These are phyloP conservation scores for Ameiurus melas DNA, from an alignment of 2,113 vertebrate species.

Conservation along the genomic window DNA sequence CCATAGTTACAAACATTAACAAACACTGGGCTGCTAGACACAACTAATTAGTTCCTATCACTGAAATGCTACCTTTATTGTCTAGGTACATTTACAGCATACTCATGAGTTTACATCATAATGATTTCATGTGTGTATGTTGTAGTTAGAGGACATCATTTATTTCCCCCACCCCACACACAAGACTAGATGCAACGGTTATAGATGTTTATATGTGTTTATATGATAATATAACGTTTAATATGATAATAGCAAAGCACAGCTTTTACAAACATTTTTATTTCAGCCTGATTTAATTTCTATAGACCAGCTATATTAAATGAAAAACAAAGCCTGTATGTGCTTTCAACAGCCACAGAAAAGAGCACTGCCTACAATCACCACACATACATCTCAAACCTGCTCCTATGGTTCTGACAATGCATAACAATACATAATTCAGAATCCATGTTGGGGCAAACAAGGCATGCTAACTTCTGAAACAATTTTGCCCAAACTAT, in stretches of 20 bases:
- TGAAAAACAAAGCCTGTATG: neutral
- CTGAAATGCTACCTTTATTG: neutral
- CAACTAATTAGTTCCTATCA: neutral
- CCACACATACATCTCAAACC: neutral
- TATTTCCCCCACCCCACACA: neutral
- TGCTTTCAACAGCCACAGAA: neutral
- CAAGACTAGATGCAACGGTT: neutral
- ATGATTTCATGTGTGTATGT: neutral
- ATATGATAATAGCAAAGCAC: neutral
- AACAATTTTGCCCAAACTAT: neutral
- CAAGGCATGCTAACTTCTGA: neutral
- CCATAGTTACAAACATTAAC: neutral
- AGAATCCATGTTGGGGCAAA: too few species aligned
- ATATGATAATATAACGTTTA: too few species aligned
- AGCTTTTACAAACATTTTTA: neutral
- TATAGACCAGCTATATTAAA: too few species aligned
- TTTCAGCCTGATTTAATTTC: neutral
- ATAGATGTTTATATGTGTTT: too few species aligned
- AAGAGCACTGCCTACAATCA: neutral
- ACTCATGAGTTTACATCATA: neutral
- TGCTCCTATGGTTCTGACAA: neutral
- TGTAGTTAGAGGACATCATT: neutral
- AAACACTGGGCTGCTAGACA: neutral
- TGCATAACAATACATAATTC: neutral
- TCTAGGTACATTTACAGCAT: neutral